A percentile compares a stretch with the other conserved stretches of the same genome.
These are phyloP conservation scores for Gastrophryne carolinensis DNA, from an alignment of 2,797 vertebrate species.

Conservation along the genomic window DNA sequence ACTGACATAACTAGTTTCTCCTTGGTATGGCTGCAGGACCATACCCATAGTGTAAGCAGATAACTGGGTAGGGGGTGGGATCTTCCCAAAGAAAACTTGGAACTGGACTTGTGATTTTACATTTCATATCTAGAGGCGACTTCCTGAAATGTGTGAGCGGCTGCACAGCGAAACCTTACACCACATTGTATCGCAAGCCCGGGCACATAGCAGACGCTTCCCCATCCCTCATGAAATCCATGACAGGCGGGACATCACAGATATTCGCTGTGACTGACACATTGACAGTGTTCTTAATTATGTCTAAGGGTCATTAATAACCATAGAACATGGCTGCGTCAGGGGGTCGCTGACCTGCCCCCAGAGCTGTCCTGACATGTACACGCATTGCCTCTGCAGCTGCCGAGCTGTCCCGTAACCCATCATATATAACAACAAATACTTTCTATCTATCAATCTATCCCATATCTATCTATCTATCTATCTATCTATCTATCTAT, in stretches of 20 bases:
- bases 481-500: no score
- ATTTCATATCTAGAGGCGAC: no score
- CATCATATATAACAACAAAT: neutral
- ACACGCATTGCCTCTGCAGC: neutral
- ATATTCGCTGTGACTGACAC: conserved; percentile 33
- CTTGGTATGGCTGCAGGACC: no score
- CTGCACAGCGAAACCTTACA: neutral
- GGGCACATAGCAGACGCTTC: conserved; percentile 10
- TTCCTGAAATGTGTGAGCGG: neutral
- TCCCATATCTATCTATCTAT: neutral
- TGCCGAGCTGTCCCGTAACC: neutral
- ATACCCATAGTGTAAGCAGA: no score
- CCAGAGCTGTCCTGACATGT: conserved; percentile 29
- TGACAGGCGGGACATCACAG: conserved; percentile 20
- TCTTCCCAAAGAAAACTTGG: no score
- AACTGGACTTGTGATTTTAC: no score
- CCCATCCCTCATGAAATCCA: neutral
- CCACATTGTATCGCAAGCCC: conserved; percentile 17
- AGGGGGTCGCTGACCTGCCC: conserved; percentile 10
- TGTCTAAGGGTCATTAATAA: conserved; percentile 46
- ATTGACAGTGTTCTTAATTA: conserved; percentile 45
- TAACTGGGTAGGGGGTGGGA: no score
- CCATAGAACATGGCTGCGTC: conserved; percentile 12
- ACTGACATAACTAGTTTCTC: no score
- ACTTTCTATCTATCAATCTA: neutral